These are phyloP conservation scores for Sebastes elongatus DNA, from an alignment of 2,797 vertebrate species.

Conservation along the genomic window DNA sequence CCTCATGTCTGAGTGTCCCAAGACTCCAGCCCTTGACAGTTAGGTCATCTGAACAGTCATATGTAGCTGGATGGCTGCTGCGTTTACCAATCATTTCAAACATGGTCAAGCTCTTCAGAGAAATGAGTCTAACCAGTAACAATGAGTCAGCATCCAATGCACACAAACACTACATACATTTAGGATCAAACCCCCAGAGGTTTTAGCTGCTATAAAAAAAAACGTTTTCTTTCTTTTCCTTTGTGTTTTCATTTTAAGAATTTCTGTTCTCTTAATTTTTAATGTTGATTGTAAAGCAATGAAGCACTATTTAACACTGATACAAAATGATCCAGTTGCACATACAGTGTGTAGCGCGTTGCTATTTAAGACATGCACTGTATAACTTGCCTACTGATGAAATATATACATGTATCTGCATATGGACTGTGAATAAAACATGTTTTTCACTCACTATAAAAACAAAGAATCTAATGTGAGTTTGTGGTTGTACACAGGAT, in stretches of 20 bases:
- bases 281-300: neutral
- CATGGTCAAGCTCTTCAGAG: neutral
- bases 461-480: constrained; percentile 82
- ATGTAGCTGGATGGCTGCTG: neutral
- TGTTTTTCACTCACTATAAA: constrained; percentile 88
- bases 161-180: neutral
- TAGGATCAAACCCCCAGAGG: neutral
- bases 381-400: neutral
- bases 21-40: too few species aligned
- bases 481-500: constrained; percentile 47
- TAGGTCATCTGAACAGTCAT: neutral
- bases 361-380: neutral
- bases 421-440: constrained; percentile 81
- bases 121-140: neutral
- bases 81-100: neutral
- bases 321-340: neutral
- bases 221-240: too few species aligned
- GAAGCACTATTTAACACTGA: neutral
- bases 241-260: neutral
- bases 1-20: too few species aligned
- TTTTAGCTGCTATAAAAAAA: neutral
- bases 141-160: neutral
- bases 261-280: neutral
- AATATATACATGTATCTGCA: neutral
- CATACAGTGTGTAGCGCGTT: neutral